Evolutionary conservation across 2,797 vertebrate species (phyloP), one percentile per base, ranked within the genome.

Genomic region (Acipenser ruthenus): DNA sequence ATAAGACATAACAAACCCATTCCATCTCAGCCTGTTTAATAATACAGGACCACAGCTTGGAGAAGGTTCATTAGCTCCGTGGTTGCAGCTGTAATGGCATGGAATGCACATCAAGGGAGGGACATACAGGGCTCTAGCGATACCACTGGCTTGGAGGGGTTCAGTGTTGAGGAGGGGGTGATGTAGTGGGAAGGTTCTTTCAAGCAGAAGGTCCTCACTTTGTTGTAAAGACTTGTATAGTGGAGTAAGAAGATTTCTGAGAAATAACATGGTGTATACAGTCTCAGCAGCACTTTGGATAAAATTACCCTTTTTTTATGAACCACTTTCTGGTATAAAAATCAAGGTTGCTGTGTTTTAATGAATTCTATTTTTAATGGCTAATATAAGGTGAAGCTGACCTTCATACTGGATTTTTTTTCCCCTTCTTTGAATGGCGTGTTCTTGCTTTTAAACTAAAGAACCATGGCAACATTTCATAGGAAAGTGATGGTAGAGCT

Each of bases 1-100:
- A 52, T 67, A 70, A 61, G 60, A 70, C 48, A 66, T 60, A 66
- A 65, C 47, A 47, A 61, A 10, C 61, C 62, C 66, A 70, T 75
- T 68, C 67, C 66, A 70, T 63, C 55, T 18, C 50, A 63, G 65
- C 13, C 66, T 65, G 58, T 64, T 64, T 72, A 70, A 70, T 65
- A 75, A 65, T 62, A 71, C 7, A 48, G 63, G 63, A 60, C 66
- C 7, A 62, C 64, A 65, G 58, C 65, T 68, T 50, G 61, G 59
- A 61, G 49, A 53, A 63, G 58, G 65, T 65, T 73, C 66, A 74
- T 77, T 74, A 59, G 67, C 62, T 72, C 61, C 61, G 12, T 70
- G 15, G 64, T 62, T 50, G 68, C 67, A 64, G 63, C 66, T 62
- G 10, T 23, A 62, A 37, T 62, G 18, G 18, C 60, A 7, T 18